These are phyloP conservation scores for Anguilla anguilla DNA, from an alignment of 2,797 vertebrate species.

Conservation along the genomic window DNA sequence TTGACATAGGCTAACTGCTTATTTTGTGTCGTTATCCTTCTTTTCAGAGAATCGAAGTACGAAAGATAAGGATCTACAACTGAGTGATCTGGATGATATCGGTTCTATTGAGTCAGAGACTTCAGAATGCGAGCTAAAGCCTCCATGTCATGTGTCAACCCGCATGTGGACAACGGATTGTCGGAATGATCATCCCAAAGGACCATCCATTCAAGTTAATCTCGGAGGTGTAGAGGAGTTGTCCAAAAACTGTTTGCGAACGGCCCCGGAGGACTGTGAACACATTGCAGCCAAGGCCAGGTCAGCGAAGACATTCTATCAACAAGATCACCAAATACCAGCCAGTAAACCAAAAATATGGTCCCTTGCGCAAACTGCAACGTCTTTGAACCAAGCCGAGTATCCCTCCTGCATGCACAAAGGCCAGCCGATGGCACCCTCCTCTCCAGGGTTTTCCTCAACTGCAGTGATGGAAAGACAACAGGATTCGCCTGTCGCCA, in stretches of 20 bases:
- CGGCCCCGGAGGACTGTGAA: constrained; percentile 58
- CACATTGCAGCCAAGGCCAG: constrained; percentile 66
- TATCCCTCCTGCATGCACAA: constrained; percentile 91
- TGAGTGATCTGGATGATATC: constrained; percentile 91
- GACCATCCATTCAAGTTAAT: constrained; percentile 53
- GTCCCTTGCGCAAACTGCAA: constrained; percentile 94
- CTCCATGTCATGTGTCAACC: constrained; percentile 60
- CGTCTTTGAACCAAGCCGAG: constrained; percentile 82
- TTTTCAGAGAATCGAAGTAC: constrained; percentile 71
- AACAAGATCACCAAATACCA: constrained; percentile 71
- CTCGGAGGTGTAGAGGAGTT: constrained; percentile 78
- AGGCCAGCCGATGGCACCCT: constrained; percentile 59
- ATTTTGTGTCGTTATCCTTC: constrained; percentile 22
- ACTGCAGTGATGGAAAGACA: constrained; percentile 73
- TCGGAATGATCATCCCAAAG: constrained; percentile 47
- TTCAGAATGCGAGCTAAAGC: constrained; percentile 83
- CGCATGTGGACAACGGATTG: constrained; percentile 52
- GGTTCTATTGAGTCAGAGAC: constrained; percentile 85
- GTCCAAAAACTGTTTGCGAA: constrained; percentile 69
- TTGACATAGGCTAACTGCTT: neutral
- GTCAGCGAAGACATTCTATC: constrained; percentile 71
- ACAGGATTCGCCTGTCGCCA: constrained; percentile 90
- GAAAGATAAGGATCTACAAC: constrained; percentile 78
- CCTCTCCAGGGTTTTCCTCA: constrained; percentile 62
- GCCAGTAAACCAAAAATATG: constrained; percentile 93